Base-by-base conservation (phyloP, 2,888 invertebrate species). In the Amblyteles armatorius region DNA sequence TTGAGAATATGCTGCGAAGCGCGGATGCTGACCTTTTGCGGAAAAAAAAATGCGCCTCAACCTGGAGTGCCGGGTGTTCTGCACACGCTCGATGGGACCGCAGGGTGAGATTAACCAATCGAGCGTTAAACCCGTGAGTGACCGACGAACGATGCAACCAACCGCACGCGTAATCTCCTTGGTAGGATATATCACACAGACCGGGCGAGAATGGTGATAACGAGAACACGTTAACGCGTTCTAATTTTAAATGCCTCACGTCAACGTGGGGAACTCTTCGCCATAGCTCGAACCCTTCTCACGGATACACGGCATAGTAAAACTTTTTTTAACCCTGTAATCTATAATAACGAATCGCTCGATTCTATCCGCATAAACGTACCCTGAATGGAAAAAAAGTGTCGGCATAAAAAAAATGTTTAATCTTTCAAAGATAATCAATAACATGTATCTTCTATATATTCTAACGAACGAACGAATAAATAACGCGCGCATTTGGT, bases 131-230 rank as follows among this genome's bases (percentile, higher is more conserved):
- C 73, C 78, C 44, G 60, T 68, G 74, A 55, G 36, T 74, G 78
- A 67, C 65, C 77, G 68, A 63, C 40, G 48, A 67, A 65, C 82
- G 71, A 76, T 85, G 74, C 79, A 65, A 60, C 69, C 78, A 81
- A 57, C 78, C 83, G 81, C 80, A 84, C 83, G 86, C 81, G 84
- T 78, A 81, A 83, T 86, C 81, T 76, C 67, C 71, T 50, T 60
- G 63, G 57, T 71, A 69, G 72, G 57, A 67, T 76, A 77, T 44
- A 52, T 60, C 55, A 84, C 48, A 48, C 11, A 67, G 22, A 33
- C 36, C 19, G 1, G 52, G 16, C 9, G 57, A 67, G 40, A 67
- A 77, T 77, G 52, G 33, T 72, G 52, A 26, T 67, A 60, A 40
- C 76, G 57, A 68, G 57, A 77, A 57, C 33, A 76, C 65, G 55